These are phyloP conservation scores for Acanthoscelides obtectus DNA, from an alignment of 2,888 invertebrate genomes.

Conservation along the genomic window DNA sequence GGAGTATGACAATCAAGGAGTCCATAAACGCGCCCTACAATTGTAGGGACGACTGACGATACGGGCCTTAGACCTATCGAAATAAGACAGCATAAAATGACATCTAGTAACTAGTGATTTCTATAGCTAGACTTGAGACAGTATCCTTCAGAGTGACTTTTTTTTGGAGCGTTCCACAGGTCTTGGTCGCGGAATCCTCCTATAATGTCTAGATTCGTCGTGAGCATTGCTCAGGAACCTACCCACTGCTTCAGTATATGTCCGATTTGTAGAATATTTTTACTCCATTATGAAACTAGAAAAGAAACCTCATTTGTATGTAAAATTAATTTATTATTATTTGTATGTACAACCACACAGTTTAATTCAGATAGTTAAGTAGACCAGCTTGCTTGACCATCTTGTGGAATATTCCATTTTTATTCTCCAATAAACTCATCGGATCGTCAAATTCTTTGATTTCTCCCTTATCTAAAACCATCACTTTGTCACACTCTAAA, in stretches of 20 bases:
- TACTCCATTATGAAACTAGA: too few species aligned
- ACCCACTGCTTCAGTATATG: too few species aligned
- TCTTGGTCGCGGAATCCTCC: slow-evolving; percentile 68
- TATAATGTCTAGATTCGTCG: slow-evolving; percentile 86
- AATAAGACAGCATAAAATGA: too few species aligned
- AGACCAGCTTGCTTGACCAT: slow-evolving; percentile 68
- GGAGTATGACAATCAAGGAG: too few species aligned
- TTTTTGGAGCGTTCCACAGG: slow-evolving; percentile 75
- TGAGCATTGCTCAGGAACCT: slow-evolving; percentile 42
- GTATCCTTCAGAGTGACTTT: slow-evolving; percentile 64
- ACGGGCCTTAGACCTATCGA: too few species aligned
- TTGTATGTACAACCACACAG: not conserved
- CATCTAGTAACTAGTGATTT: slow-evolving; percentile 13
- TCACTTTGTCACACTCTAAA: slow-evolving; percentile 49
- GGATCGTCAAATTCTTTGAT: slow-evolving; percentile 35
- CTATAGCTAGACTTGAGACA: slow-evolving; percentile 54
- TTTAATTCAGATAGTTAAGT: slow-evolving; percentile 7
- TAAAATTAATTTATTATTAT: not conserved
- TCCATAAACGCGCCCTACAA: too few species aligned
- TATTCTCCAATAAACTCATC: slow-evolving; percentile 51
- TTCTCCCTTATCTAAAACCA: slow-evolving; percentile 51
- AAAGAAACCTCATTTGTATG: not conserved
- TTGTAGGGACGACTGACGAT: too few species aligned
- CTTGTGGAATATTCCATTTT: slow-evolving; percentile 58
- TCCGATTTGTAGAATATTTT: too few species aligned